Evolutionary conservation across 2,113 vertebrate species (phyloP).

Genomic region (Pteropus alecto): DNA sequence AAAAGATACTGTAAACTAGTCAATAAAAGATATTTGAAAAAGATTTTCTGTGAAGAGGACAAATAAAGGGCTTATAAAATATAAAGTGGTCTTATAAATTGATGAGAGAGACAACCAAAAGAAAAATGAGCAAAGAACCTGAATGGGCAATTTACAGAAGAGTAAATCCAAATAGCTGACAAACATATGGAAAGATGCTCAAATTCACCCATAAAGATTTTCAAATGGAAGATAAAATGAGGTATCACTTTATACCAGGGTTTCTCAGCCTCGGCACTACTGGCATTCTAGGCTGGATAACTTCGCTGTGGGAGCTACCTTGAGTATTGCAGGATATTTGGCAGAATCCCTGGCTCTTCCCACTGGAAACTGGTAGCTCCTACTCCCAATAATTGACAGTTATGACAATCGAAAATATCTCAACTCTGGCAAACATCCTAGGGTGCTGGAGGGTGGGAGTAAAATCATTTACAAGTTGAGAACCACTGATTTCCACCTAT

Average conservation of each 20-base stretch:
- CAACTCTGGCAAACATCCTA: background rate
- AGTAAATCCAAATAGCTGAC: background rate
- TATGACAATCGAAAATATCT: conserved; percentile 13
- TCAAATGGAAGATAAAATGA: background rate
- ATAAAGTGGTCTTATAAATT: background rate
- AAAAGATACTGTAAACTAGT: background rate
- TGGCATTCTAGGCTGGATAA: background rate
- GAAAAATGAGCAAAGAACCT: background rate
- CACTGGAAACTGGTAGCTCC: background rate
- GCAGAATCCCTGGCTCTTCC: background rate
- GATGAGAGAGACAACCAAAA: background rate
- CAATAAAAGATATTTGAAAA: background rate
- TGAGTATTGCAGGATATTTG: background rate
- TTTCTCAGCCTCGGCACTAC: background rate
- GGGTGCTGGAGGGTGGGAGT: no score
- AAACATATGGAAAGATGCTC: background rate
- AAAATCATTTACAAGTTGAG: background rate
- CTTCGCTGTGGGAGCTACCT: background rate
- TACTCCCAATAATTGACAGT: background rate
- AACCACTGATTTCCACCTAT: background rate
- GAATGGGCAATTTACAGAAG: background rate
- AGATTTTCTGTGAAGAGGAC: conserved; percentile 20
- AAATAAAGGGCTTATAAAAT: conserved; percentile 32
- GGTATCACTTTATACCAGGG: background rate
- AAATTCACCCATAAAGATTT: background rate